Evolutionary conservation across 2,113 vertebrate genomes (phyloP).

Genomic region (Pseudorectes ferrugineus): DNA sequence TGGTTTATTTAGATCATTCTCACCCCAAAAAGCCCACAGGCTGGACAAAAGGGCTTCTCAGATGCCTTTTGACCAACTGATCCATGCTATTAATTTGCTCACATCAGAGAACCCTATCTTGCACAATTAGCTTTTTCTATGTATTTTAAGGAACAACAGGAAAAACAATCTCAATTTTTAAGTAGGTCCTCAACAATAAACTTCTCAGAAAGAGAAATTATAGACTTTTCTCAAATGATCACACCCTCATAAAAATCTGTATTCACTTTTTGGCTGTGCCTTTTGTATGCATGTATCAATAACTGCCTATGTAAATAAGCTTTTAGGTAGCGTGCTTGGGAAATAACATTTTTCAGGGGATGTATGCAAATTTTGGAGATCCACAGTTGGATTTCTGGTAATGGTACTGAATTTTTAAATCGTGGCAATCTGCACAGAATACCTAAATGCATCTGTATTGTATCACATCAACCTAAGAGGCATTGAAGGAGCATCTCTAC

Average conservation of each 20-base stretch:
- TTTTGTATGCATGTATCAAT: neutral
- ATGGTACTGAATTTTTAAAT: neutral
- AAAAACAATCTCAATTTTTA: neutral
- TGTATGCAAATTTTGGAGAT: neutral
- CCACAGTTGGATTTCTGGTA: neutral
- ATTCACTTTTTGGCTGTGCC: neutral
- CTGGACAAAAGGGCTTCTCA: neutral
- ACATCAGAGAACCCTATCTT: neutral
- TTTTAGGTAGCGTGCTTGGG: neutral
- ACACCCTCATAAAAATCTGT: neutral
- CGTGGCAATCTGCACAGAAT: neutral
- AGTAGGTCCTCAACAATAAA: neutral
- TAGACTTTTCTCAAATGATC: neutral
- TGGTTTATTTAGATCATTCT: neutral
- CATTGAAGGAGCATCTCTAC: neutral
- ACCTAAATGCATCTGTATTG: neutral
- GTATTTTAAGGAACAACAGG: neutral
- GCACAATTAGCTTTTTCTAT: neutral
- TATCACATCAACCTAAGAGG: neutral
- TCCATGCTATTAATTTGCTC: neutral
- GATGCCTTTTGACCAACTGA: neutral
- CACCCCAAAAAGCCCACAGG: neutral
- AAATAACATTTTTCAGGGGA: neutral
- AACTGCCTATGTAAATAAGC: neutral
- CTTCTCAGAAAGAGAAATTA: neutral